Evolutionary conservation across 2,888 invertebrate genomes (phyloP).

Genomic region (Heliconius ismenius): DNA sequence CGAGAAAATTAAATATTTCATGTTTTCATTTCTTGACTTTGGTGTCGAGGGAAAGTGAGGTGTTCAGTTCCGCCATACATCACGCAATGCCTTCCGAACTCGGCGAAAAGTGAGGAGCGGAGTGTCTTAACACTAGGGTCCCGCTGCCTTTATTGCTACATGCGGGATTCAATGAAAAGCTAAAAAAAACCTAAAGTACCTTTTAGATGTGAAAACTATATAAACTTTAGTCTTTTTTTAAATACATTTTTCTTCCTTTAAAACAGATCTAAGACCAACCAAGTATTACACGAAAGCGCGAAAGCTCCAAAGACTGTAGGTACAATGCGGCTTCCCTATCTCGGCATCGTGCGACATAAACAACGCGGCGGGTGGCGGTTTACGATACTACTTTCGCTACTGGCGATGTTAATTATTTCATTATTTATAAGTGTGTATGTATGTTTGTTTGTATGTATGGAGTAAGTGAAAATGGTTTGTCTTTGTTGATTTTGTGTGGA

Average conservation of each 20-base stretch:
- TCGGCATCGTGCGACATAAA: conserved; percentile 70
- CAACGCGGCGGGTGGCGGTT: conserved; percentile 74
- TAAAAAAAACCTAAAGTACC: no score
- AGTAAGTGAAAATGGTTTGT: background rate
- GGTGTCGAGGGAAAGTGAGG: no score
- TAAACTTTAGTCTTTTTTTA: no score
- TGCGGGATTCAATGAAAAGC: no score
- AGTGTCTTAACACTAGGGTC: no score
- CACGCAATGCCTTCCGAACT: no score
- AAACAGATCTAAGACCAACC: background rate
- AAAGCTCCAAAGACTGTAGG: conserved; percentile 63
- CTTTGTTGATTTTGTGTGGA: background rate
- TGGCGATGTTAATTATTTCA: conserved; percentile 41
- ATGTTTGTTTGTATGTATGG: background rate
- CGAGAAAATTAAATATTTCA: no score
- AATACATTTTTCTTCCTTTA: background rate
- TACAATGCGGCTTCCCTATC: conserved; percentile 59
- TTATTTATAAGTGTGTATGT: conserved; percentile 24
- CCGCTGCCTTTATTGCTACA: no score
- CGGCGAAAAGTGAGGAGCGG: no score
- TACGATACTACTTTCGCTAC: conserved; percentile 56
- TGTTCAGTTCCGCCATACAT: no score
- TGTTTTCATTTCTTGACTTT: no score
- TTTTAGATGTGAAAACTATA: no score
- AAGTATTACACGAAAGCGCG: conserved; percentile 49